Percentiles rank a stretch among this genome's conserved stretches.
These are phyloP conservation scores for Octodon degus DNA, from an alignment of 2,113 vertebrate species.

Conservation along the genomic window DNA sequence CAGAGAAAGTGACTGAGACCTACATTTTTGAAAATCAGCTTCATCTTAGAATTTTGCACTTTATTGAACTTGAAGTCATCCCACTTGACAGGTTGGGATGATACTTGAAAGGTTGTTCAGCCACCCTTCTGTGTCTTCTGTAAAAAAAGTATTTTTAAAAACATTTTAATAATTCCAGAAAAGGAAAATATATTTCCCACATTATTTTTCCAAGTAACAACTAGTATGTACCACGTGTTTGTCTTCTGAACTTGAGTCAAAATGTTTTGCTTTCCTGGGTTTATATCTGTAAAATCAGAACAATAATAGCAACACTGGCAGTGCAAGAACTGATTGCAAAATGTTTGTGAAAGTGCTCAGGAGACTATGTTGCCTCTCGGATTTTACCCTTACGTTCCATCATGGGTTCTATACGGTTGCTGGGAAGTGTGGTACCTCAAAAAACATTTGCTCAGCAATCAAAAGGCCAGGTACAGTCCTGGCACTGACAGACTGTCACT, in stretches of 20 bases:
- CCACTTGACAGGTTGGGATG: background rate
- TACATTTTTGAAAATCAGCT: background rate
- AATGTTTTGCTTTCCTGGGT: background rate
- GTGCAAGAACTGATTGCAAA: background rate
- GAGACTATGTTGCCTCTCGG: background rate
- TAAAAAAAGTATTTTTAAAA: background rate
- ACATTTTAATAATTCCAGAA: constrained; percentile 19
- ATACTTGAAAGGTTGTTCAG: background rate
- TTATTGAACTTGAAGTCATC: background rate
- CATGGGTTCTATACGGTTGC: background rate
- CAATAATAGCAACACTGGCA: background rate
- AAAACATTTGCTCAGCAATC: background rate
- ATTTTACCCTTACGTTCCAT: background rate
- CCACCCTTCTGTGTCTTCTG: background rate
- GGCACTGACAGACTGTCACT: background rate
- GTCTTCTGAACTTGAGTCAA: background rate
- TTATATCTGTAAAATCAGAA: background rate
- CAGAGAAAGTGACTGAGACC: background rate
- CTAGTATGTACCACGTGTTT: background rate
- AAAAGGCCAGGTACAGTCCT: background rate
- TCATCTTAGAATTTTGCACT: background rate
- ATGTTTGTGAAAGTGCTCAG: background rate
- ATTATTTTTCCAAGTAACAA: background rate
- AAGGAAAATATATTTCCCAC: constrained; percentile 11
- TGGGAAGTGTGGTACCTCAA: background rate